Base-by-base conservation (phyloP, 1,140 invertebrate genomes). In the Homalodisca vitripennis region DNA sequence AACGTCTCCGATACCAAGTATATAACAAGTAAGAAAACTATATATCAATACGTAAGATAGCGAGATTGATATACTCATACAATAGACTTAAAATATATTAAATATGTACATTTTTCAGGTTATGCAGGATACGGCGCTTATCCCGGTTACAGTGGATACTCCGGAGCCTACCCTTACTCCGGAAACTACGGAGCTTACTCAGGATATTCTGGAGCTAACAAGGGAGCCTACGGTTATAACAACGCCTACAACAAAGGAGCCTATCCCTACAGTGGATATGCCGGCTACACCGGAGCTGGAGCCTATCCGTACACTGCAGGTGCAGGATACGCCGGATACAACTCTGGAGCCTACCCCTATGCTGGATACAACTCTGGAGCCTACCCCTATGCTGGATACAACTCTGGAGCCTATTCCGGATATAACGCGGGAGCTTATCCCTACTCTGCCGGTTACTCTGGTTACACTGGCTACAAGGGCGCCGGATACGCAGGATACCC, bases 241-340 rank as follows among this genome's bases (percentile, higher is more conserved):
- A 22, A 60, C 55, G 26, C 55, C 10, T 13, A 26, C 13, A 22
- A 60, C 62, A 46, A 2, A n/a, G 30, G 14, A 3, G 29, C 62
- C 34, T 34, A 64, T n/a, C 32, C 62, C 12, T 64, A 64, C 62
- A 32, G 22, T n/a, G 55, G 55, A 26, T 60, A 64, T 31, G 14
- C 62, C 20, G 62, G 30, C 13, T 64, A 31, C 22, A 64, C 31
- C 12, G 55, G 10, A 60, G 62, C 62, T 34, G 31, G n/a, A 31
- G 62, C n/a, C 17, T 64, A 34, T n/a, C 30, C 62, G n/a, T 27
- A 27, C 29, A 31, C 10, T 26, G 51, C 51, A 10, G 34, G 34
- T 17, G 6, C 48, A 53, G 48, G 48, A 3, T 41, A 55, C 51
- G 22, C 51, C 22, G 51, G 17, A 6, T 62, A 62, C 29, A 62